phyloP scores from a whole-genome alignment of 2,797 vertebrate species.

The Meda fulgida region DNA sequence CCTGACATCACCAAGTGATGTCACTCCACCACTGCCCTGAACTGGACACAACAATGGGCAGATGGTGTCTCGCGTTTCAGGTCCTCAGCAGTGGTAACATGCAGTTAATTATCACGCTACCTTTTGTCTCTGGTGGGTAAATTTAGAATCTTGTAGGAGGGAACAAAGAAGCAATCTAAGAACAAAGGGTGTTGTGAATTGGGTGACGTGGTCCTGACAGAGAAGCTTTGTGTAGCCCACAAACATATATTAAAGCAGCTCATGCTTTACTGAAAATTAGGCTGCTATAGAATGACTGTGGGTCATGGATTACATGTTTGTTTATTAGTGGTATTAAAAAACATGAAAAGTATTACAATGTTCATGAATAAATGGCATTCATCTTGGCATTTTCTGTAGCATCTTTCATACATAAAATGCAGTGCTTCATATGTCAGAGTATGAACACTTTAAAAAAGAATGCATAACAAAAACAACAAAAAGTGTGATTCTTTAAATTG shows the following conservation, averaged over 20 bases:
- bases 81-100: constrained; percentile 42
- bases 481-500: not conserved
- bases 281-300: not conserved
- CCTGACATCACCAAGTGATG: constrained; percentile 61
- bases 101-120: constrained; percentile 63
- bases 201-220: constrained; percentile 4
- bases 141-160: constrained; percentile 66
- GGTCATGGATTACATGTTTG: not conserved
- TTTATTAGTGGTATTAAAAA: not conserved
- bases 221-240: constrained; percentile 8
- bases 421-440: not conserved
- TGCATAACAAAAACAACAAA: not conserved
- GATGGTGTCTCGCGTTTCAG: constrained; percentile 67
- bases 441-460: not conserved
- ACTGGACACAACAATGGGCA: constrained; percentile 43
- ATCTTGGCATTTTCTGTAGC: not conserved
- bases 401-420: not conserved
- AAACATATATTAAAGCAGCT: constrained; percentile 24
- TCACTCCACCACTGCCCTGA: constrained; percentile 48
- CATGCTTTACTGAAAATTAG: constrained; percentile 28
- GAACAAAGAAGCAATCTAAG: constrained; percentile 50
- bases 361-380: not conserved
- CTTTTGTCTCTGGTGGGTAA: constrained; percentile 67
- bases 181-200: constrained; percentile 35
- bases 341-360: not conserved